phyloP scores from a whole-genome alignment of 2,888 invertebrate species.

The Troides oblongomaculatus region DNA sequence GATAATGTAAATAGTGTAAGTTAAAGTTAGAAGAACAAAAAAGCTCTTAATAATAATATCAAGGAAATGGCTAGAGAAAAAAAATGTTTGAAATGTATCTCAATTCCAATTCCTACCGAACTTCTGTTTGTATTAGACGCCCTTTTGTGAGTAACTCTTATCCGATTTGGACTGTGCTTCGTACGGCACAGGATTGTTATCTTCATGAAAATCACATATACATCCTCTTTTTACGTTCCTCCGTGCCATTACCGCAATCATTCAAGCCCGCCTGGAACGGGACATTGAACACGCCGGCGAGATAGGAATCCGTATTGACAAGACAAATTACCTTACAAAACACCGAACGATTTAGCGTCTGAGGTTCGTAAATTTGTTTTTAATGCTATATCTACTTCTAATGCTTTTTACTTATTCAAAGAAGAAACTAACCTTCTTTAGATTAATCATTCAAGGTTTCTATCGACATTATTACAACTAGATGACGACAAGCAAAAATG shows the following conservation, averaged over 20 bases:
- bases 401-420: too few species aligned
- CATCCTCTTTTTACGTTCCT: constrained; percentile 13
- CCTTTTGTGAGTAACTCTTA: constrained; percentile 1
- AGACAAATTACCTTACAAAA: constrained; percentile 22
- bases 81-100: too few species aligned
- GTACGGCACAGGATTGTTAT: constrained; percentile 14
- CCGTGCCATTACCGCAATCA: constrained; percentile 16
- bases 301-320: constrained; percentile 26
- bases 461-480: too few species aligned
- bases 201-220: constrained; percentile 22
- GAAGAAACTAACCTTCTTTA: too few species aligned
- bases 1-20: too few species aligned
- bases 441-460: too few species aligned
- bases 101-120: too few species aligned
- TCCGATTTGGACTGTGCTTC: constrained; percentile 9
- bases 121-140: neutral
- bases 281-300: constrained; percentile 16
- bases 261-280: constrained; percentile 10
- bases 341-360: neutral
- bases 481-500: too few species aligned
- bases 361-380: neutral
- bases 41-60: too few species aligned
- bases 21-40: too few species aligned
- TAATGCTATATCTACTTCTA: too few species aligned
- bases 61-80: too few species aligned